phyloP scores from a whole-genome alignment of 2,888 invertebrate species.

The Liopterus haemorrhoidalis region DNA sequence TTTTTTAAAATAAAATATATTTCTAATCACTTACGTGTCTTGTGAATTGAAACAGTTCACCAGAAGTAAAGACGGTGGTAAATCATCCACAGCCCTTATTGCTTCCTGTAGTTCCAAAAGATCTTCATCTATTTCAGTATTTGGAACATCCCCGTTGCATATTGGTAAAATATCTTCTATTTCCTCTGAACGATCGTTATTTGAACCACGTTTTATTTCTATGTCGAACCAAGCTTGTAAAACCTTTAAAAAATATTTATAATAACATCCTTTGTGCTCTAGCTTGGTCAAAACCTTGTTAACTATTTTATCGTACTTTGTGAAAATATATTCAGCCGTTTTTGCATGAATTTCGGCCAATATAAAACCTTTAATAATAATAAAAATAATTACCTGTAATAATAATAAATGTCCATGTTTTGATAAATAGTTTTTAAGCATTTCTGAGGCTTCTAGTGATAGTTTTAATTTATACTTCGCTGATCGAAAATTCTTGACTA shows the following conservation, averaged over 20 bases:
- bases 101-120: constrained; percentile 18
- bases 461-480: constrained; percentile 17
- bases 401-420: constrained; percentile 63
- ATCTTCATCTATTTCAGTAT: constrained; percentile 15
- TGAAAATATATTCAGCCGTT: neutral
- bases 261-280: too few relatives aligned
- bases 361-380: too few relatives aligned
- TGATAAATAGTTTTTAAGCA: constrained; percentile 51
- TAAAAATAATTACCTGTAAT: constrained; percentile 57
- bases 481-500: constrained; percentile 13
- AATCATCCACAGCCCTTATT: constrained; percentile 16
- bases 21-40: constrained; percentile 21
- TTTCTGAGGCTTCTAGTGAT: constrained; percentile 9
- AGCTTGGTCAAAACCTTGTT: too few relatives aligned
- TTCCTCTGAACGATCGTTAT: constrained; percentile 1
- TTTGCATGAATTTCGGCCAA: too few relatives aligned
- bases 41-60: constrained; percentile 18
- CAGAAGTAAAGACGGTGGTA: constrained; percentile 16
- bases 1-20: constrained; percentile 9
- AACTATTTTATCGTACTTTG: too few relatives aligned
- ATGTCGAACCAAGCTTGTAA: constrained; percentile 22
- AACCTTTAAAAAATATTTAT: constrained; percentile 6
- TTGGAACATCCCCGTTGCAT: constrained; percentile 13
- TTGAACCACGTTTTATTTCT: constrained; percentile 10
- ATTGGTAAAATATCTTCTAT: constrained; percentile 6